phyloP scores from a whole-genome alignment of 2,888 invertebrate genomes.

The Lasius fuliginosus region DNA sequence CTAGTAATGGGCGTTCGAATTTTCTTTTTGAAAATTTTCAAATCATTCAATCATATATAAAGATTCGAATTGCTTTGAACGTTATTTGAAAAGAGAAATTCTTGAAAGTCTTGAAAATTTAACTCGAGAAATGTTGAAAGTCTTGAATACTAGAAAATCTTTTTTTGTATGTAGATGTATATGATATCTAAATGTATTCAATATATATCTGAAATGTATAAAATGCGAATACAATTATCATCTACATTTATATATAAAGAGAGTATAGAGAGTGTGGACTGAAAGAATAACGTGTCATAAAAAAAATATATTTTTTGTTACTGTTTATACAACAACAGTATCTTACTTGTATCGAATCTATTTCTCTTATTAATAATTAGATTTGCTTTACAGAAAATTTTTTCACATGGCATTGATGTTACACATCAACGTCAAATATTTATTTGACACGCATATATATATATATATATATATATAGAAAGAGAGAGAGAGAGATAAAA shows the following conservation, averaged over 20 bases:
- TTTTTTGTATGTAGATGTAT: not conserved
- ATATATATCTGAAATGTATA: not conserved
- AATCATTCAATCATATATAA: not conserved
- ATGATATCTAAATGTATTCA: not conserved
- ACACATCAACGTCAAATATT: too few relatives aligned
- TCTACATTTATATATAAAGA: not conserved
- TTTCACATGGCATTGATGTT: not conserved
- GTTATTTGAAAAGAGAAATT: not conserved
- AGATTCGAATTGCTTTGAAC: not conserved
- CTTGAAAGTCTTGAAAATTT: not conserved
- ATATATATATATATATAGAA: not conserved
- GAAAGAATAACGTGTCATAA: not conserved
- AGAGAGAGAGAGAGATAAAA: not conserved
- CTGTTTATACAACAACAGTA: not conserved
- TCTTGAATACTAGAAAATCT: not conserved
- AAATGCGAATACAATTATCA: not conserved
- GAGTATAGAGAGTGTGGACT: not conserved
- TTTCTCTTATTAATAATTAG: not conserved
- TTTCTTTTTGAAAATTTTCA: not conserved
- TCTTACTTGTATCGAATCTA: not conserved
- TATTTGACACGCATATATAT: not conserved
- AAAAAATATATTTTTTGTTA: not conserved
- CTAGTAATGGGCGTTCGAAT: not conserved
- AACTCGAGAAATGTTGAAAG: not conserved
- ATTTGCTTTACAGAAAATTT: not conserved